phyloP scores from a whole-genome alignment of 2,113 vertebrate species.

The Xiphorhynchus elegans region DNA sequence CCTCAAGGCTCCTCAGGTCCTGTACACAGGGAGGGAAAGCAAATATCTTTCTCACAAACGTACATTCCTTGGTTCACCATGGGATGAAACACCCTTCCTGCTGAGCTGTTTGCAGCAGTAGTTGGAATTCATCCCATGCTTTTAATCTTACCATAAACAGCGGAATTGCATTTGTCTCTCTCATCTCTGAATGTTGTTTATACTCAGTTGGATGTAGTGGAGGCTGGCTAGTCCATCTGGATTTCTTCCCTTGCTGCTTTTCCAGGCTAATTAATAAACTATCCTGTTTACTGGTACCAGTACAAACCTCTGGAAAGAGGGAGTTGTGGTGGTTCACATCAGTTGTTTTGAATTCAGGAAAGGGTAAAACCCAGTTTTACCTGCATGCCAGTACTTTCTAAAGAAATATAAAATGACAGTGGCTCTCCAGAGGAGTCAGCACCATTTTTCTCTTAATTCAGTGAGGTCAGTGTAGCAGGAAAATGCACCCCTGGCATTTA shows the following conservation, averaged over 20 bases:
- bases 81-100: not conserved
- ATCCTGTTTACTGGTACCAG: not conserved
- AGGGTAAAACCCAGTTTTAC: not conserved
- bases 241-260: constrained; percentile 3
- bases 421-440: not conserved
- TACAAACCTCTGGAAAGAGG: not conserved
- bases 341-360: not conserved
- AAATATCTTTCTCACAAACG: not conserved
- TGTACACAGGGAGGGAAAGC: not conserved
- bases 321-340: not conserved
- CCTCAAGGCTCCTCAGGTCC: not conserved
- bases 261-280: not conserved
- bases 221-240: not conserved
- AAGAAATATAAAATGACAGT: not conserved
- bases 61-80: not conserved
- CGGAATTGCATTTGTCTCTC: not conserved
- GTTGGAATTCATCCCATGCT: not conserved
- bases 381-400: not conserved
- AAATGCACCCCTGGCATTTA: not conserved
- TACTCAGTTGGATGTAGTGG: not conserved
- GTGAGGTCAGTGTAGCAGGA: not conserved
- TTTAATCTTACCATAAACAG: constrained; percentile 16
- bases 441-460: not conserved
- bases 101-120: not conserved
- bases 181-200: constrained; percentile 27